Evolutionary conservation across 2,113 vertebrate genomes (phyloP).

Genomic region (Nesogale talazaci): DNA sequence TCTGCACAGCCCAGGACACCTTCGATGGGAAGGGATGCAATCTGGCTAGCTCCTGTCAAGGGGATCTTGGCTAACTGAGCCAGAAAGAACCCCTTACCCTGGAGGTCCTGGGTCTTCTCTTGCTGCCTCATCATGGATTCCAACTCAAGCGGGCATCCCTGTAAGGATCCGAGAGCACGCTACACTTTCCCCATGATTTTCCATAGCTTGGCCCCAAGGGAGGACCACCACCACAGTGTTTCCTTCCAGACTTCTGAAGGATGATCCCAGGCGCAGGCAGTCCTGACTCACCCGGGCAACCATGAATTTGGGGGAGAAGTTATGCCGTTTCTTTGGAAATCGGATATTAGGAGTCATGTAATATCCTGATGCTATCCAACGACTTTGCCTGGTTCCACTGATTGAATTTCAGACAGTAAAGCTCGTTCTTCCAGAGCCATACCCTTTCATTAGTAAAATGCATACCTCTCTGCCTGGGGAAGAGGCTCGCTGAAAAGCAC

Average conservation of each 20-base stretch:
- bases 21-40: background rate
- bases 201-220: background rate
- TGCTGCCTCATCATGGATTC: background rate
- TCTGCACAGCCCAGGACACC: background rate
- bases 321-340: background rate
- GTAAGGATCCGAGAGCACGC: background rate
- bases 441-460: background rate
- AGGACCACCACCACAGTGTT: background rate
- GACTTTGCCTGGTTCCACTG: background rate
- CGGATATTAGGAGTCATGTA: no score
- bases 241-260: background rate
- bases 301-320: background rate
- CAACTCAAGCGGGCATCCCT: background rate
- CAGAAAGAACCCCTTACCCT: background rate
- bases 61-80: no score
- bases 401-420: slow-evolving; percentile 46
- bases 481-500: background rate
- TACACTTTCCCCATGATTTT: background rate
- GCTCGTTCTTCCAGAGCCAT: background rate
- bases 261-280: background rate
- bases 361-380: no score
- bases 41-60: background rate
- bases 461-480: background rate
- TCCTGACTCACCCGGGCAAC: background rate
- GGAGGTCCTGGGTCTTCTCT: background rate